A percentile compares a stretch with the other conserved stretches of the same genome.
These are phyloP conservation scores for Columba guinea DNA, from an alignment of 2,797 vertebrate species.

Conservation along the genomic window DNA sequence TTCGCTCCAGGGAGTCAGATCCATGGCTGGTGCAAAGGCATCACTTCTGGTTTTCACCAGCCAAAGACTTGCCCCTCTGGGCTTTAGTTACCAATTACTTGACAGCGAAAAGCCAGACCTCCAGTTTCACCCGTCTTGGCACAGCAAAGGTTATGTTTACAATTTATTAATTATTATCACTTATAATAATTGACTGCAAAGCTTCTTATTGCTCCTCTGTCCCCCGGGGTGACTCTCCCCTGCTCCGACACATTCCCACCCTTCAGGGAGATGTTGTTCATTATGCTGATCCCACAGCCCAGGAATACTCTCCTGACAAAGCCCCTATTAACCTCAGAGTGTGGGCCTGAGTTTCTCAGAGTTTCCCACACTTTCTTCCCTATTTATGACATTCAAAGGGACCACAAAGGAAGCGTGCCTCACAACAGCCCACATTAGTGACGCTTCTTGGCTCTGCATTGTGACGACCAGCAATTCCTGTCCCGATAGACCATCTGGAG, in stretches of 20 bases:
- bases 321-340: slow-evolving; percentile 70
- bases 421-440: slow-evolving; percentile 72
- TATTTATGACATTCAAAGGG: slow-evolving; percentile 74
- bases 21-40: neutral
- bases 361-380: slow-evolving; percentile 81
- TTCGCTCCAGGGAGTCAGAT: neutral
- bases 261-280: slow-evolving; percentile 50
- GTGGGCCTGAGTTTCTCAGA: slow-evolving; percentile 72
- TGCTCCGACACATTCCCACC: slow-evolving; percentile 49
- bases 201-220: neutral
- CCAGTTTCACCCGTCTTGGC: neutral
- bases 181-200: slow-evolving; percentile 30
- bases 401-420: slow-evolving; percentile 82
- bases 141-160: slow-evolving; percentile 44
- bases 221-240: slow-evolving; percentile 16
- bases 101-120: slow-evolving; percentile 16
- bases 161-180: slow-evolving; percentile 65
- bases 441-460: slow-evolving; percentile 63
- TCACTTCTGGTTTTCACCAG: neutral
- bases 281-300: slow-evolving; percentile 67
- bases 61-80: neutral
- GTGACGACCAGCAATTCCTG: slow-evolving; percentile 69
- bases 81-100: neutral
- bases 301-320: slow-evolving; percentile 60
- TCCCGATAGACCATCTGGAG: slow-evolving; percentile 76